phyloP scores from a whole-genome alignment of 2,797 vertebrate species.

The Tinamus major region DNA sequence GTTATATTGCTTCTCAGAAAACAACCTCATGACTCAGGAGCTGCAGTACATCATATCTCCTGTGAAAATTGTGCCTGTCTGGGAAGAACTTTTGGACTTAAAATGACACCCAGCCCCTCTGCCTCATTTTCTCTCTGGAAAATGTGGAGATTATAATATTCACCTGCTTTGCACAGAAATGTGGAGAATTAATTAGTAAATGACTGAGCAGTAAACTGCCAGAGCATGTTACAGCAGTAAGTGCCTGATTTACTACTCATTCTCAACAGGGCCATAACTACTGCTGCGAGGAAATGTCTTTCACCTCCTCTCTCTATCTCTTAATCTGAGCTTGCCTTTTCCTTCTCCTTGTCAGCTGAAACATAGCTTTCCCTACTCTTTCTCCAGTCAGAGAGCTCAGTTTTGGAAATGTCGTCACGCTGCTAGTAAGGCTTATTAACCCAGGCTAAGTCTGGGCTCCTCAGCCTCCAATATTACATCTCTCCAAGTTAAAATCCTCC shows the following conservation, averaged over 20 bases:
- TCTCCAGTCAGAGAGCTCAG: neutral
- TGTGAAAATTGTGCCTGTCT: neutral
- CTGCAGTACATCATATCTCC: neutral
- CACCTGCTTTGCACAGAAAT: neutral
- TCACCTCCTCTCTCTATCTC: neutral
- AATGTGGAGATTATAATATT: neutral
- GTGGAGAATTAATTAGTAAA: neutral
- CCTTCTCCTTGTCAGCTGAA: neutral
- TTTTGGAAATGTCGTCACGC: neutral
- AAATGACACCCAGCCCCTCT: neutral
- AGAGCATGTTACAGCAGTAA: neutral
- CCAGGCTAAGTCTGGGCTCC: neutral
- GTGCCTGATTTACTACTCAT: neutral
- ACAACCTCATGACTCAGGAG: neutral
- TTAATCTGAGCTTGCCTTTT: neutral
- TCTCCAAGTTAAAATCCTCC: neutral
- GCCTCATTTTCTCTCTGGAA: neutral
- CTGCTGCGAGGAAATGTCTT: neutral
- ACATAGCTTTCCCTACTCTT: neutral
- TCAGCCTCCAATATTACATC: neutral
- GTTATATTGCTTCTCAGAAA: neutral
- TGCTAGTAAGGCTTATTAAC: neutral
- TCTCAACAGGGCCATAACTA: neutral
- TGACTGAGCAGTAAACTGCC: no score
- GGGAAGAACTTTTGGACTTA: neutral